A percentile compares a stretch with the other conserved stretches of the same genome.
phyloP scores from a whole-genome alignment of 2,113 vertebrate genomes.

The Syngnathoides biaculeatus region DNA sequence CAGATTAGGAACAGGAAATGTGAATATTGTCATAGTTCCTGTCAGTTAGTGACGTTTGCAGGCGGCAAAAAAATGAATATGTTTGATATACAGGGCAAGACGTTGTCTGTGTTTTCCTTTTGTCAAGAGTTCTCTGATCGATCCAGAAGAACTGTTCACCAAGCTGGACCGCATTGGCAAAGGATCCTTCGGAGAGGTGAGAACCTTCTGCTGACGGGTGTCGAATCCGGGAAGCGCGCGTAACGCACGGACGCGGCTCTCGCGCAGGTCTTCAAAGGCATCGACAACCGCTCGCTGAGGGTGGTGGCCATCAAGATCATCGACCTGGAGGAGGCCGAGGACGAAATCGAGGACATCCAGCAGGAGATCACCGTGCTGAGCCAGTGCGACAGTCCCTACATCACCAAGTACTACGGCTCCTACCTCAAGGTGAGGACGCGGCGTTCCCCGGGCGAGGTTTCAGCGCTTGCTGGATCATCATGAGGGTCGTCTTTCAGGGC shows the following conservation, averaged over 20 bases:
- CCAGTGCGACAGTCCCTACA: slow-evolving; percentile 90
- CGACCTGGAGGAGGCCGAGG: slow-evolving; percentile 91
- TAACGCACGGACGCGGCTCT: too few species aligned
- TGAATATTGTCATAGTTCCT: too few species aligned
- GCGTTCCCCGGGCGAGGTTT: background rate
- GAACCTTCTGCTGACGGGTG: background rate
- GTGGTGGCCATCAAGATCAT: slow-evolving; percentile 95
- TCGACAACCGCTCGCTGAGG: slow-evolving; percentile 85
- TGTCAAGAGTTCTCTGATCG: slow-evolving; percentile 84
- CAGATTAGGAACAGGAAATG: too few species aligned
- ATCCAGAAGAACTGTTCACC: slow-evolving; percentile 90
- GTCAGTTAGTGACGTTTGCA: too few species aligned
- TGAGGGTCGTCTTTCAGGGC: slow-evolving; percentile 45
- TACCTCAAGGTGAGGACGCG: slow-evolving; percentile 82
- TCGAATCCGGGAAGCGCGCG: too few species aligned
- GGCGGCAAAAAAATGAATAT: background rate
- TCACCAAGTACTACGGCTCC: slow-evolving; percentile 92
- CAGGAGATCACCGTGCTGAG: slow-evolving; percentile 94
- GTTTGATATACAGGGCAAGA: too few species aligned
- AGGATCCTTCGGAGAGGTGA: slow-evolving; percentile 90
- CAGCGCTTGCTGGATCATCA: background rate
- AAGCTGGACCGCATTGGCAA: slow-evolving; percentile 92
- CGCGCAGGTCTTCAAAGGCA: slow-evolving; percentile 80
- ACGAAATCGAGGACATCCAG: slow-evolving; percentile 95
- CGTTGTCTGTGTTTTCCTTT: background rate